Percentiles rank a stretch among this genome's conserved stretches.
These are phyloP conservation scores for Sciurus vulgaris DNA, from an alignment of 2,797 vertebrate species.

Conservation along the genomic window DNA sequence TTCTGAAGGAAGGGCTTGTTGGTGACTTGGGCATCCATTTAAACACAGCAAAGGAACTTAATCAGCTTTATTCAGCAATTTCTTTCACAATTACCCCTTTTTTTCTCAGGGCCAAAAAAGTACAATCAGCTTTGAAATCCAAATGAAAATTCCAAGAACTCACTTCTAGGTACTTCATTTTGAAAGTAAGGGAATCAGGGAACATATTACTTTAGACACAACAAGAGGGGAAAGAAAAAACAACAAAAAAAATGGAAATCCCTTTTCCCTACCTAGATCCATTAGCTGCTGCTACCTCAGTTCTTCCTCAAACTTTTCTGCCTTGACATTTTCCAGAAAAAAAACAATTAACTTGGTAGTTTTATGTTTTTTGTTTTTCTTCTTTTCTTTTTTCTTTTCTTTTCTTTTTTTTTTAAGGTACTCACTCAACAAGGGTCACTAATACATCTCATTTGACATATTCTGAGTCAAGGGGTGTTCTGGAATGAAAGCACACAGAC, in stretches of 20 bases:
- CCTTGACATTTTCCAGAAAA: background rate
- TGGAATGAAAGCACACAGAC: slow-evolving; percentile 31
- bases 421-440: background rate
- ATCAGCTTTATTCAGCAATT: slow-evolving; percentile 39
- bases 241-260: background rate
- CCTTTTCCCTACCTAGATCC: background rate
- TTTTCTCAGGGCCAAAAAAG: slow-evolving; percentile 40
- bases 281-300: background rate
- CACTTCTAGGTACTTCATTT: background rate
- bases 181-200: background rate
- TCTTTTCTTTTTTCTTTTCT: background rate
- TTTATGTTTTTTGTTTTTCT: background rate
- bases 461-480: background rate
- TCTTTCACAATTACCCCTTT: slow-evolving; percentile 61
- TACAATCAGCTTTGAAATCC: slow-evolving; percentile 63
- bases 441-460: background rate
- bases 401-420: background rate
- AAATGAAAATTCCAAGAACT: slow-evolving; percentile 54
- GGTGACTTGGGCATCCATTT: background rate
- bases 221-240: background rate
- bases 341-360: background rate
- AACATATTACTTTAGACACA: background rate
- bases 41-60: background rate
- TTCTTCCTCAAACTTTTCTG: background rate
- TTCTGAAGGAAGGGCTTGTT: slow-evolving; percentile 18